Percentiles rank a stretch among this genome's conserved stretches.
Conservation (phyloP, 2,797 vertebrate genomes). For the Chelon labrosus region DNA sequence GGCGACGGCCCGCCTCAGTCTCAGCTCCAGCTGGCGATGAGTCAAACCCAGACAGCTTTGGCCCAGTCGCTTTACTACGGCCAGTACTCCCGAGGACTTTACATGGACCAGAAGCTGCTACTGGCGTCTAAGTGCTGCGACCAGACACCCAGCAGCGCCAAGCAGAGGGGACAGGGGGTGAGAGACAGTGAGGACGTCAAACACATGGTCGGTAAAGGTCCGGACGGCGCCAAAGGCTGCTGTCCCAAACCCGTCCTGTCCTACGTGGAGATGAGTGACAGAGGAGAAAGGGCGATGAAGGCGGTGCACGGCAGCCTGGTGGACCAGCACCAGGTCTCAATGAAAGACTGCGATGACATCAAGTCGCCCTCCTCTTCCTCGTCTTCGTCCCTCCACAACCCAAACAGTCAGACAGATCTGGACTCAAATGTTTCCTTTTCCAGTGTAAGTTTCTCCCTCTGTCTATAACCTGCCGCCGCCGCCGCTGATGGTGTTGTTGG, state of each 20-base stretch:
- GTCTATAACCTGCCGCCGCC: slow-evolving; percentile 80
- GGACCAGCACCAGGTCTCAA: slow-evolving; percentile 92
- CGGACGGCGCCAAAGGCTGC: slow-evolving; percentile 89
- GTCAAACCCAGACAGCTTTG: slow-evolving; percentile 95
- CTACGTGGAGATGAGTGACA: slow-evolving; percentile 92
- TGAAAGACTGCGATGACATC: slow-evolving; percentile 97
- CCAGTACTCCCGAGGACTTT: slow-evolving; percentile 96
- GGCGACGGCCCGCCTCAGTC: slow-evolving; percentile 86
- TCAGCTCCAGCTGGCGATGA: slow-evolving; percentile 96
- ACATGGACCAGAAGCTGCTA: slow-evolving; percentile 97
- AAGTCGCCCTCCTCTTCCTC: slow-evolving; percentile 86
- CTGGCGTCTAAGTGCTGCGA: slow-evolving; percentile 95
- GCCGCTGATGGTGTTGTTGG: slow-evolving; percentile 73
- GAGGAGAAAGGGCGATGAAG: slow-evolving; percentile 88
- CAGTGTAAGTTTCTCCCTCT: slow-evolving; percentile 93
- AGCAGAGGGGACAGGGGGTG: slow-evolving; percentile 90
- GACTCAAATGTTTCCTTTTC: slow-evolving; percentile 98
- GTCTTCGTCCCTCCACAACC: slow-evolving; percentile 89
- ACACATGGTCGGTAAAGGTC: slow-evolving; percentile 90
- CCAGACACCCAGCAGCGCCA: slow-evolving; percentile 83
- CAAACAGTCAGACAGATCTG: slow-evolving; percentile 96
- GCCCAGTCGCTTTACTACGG: slow-evolving; percentile 99
- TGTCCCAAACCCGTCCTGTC: slow-evolving; percentile 90
- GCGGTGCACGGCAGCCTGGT: slow-evolving; percentile 80
- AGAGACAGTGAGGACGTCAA: slow-evolving; percentile 92